Evolutionary conservation across 2,797 vertebrate species (phyloP).

Genomic region (Momotus momota): DNA sequence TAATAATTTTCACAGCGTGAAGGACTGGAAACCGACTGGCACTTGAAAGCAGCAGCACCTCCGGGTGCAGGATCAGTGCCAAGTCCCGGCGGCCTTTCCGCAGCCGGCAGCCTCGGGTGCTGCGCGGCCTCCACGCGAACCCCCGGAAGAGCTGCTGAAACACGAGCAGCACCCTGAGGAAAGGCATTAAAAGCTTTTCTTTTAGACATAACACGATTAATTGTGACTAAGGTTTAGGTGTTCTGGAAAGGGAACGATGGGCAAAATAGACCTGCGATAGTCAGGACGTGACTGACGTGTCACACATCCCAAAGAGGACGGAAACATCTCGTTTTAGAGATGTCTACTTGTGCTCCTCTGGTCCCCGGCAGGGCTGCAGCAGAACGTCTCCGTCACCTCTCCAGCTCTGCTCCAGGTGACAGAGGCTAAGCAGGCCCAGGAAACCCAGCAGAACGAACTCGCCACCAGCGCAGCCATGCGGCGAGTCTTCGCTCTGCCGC

Average conservation of each 20-base stretch:
- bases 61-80: no score
- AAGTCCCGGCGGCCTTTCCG: rapidly evolving
- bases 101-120: not conserved
- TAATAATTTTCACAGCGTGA: no score
- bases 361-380: no score
- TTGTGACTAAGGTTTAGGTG: not conserved
- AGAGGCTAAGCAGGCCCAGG: rapidly evolving
- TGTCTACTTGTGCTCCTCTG: no score
- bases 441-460: not conserved
- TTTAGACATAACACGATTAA: not conserved
- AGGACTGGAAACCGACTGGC: no score
- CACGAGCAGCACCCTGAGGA: not conserved
- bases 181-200: not conserved
- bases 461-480: not conserved
- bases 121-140: not conserved
- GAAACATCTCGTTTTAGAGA: not conserved
- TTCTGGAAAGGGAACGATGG: not conserved
- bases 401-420: not conserved
- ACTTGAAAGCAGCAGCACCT: no score
- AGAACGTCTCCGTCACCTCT: not conserved
- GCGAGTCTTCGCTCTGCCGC: not conserved
- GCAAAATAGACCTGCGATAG: not conserved
- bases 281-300: not conserved
- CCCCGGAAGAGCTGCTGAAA: not conserved
- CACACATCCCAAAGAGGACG: not conserved